phyloP scores from a whole-genome alignment of 2,797 vertebrate genomes.

The Premnoplex brunnescens region DNA sequence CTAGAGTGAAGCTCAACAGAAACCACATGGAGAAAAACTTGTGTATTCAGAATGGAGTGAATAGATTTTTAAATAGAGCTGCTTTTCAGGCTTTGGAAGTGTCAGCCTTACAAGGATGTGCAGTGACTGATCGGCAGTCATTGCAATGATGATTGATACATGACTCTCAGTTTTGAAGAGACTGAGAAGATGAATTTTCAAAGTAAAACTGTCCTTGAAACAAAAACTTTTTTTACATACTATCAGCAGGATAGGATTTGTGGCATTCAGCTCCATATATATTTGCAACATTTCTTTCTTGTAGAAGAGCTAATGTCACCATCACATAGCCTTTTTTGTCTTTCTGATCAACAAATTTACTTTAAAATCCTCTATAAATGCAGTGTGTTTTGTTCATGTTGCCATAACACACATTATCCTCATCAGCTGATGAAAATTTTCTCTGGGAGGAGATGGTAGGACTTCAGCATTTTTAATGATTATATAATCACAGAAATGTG shows the following conservation, averaged over 20 bases:
- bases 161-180: neutral
- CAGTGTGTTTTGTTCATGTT: neutral
- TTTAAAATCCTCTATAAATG: neutral
- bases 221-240: neutral
- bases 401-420: neutral
- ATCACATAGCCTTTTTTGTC: neutral
- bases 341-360: neutral
- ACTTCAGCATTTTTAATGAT: neutral
- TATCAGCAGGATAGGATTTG: neutral
- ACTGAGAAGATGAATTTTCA: neutral
- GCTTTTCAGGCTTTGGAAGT: neutral
- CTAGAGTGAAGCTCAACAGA: neutral
- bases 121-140: neutral
- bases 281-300: neutral
- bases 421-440: neutral
- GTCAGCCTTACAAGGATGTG: neutral
- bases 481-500: neutral
- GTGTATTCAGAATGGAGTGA: neutral
- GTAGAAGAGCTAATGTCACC: neutral
- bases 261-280: neutral
- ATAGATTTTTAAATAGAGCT: neutral
- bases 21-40: neutral
- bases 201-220: neutral
- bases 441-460: neutral
- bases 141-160: neutral